Base-by-base conservation (phyloP, 2,888 invertebrate genomes). In the Rugalucina vietnamica region DNA sequence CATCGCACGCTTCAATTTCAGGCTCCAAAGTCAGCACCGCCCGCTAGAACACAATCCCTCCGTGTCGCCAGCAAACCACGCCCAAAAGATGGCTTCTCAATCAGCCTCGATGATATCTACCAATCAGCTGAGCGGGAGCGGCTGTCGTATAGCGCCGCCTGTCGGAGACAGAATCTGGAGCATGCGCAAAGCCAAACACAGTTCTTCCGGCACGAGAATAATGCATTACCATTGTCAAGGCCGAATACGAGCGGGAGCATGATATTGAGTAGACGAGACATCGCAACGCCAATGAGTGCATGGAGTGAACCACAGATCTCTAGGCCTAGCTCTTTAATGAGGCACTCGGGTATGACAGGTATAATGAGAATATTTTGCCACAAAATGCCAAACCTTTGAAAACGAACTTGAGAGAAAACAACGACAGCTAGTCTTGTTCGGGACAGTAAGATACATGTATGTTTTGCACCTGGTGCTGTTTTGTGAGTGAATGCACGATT, bases 91-190 rank as follows among this genome's bases (percentile, higher is more conserved):
- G 72, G 5, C 1, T 49, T 72, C 34, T 43, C 85, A 3, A 81
- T 90, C 39, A 90, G 89, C 76, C 49, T 90, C 1, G 89, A 87
- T 32, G 90, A 90, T 43, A 89, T 90, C n/a, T 89, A 87, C 71
- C 84, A 85, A 49, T 81, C 87, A 0, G 90, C 90, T 12, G 90
- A 90, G 65, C 77, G 89, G 39, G 89, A 90, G 72, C 80, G 89
- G 21, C 75, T 88, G 29, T 81, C 80, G 37, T 88, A 90, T 76
- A 89, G 88, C 37, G 85, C 88, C 39, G 82, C 75, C 32, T 79
- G 86, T 49, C 83, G 90, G 81, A 85, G 89, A 57, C 84, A 88
- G 73, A 87, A 88, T 57, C 81, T 90, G n/a, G 88, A 82, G 43
- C 82, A 82, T 49, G 90, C 90, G 43, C 84, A 88, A 72, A 90